Evolutionary conservation across 2,888 invertebrate species (phyloP), one percentile per base, ranked within the genome.

Genomic region (Drosophila atroscutellata): DNA sequence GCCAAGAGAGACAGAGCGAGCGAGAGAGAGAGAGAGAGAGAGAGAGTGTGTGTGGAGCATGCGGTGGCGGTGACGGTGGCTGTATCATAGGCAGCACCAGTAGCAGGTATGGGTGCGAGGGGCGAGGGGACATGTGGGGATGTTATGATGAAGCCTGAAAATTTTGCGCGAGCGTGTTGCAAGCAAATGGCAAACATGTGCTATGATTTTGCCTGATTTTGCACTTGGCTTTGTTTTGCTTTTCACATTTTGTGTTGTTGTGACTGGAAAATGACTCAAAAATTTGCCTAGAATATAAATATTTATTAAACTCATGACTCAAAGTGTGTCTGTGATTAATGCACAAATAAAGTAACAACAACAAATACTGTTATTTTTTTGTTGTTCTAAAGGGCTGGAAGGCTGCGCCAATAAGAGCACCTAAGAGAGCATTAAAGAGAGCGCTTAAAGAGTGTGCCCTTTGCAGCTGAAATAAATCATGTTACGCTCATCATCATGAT

Each of bases 281-380:
- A 50, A 68, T 55, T 68, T 78, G 34, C 49, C 15, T 57, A 58
- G 13, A 51, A 69, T 55, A 30, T 64, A 79, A 78, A 79, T 80
- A 80, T 87, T 83, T 88, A 81, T 86, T 74, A 86, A 86, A 75
- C 75, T 75, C 69, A 83, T 81, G 85, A 76, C 68, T 78, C 69
- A 72, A 83, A 57, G 32, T 34, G 64, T 75, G 49, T 45, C 62
- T 75, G 51, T 69, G 76, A 75, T 71, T 68, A 71, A 65, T 59
- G 69, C 57, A 55, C 59, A 62, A 76, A 34, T 28, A 56, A 15
- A 24, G 15, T 45, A 24, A 45, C 8, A 45, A 24, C 2, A 15
- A 24, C 15, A 45, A 45, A 24, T 45, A 45, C 24, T 26, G 18
- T 26, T 54, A 36, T 54, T 55, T 36, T 28, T 55, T 28, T 9